Conservation (phyloP, 2,113 vertebrate genomes). For the Leptodactylus fuscus region DNA sequence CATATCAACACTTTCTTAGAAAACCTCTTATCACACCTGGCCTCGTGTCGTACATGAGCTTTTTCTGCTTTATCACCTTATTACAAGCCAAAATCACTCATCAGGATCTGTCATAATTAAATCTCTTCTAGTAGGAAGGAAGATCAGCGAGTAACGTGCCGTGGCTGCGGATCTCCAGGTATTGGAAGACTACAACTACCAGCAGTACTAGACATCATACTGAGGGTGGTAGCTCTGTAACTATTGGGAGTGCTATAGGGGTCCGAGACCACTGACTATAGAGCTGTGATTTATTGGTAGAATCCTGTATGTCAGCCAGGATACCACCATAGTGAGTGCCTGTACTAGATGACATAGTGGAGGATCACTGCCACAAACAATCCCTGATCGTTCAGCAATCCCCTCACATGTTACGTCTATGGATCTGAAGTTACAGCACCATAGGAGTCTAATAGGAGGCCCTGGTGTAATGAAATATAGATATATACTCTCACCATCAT, state of each 20-base stretch:
- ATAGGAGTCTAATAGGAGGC: no score
- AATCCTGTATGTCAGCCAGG: no score
- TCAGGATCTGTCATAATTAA: neutral
- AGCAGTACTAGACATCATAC: neutral
- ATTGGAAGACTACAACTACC: neutral
- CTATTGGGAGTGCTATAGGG: neutral
- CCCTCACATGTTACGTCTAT: no score
- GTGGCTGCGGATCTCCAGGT: neutral
- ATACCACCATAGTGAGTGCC: no score
- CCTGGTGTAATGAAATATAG: neutral
- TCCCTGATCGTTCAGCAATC: no score
- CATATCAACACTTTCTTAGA: slow-evolving; percentile 5
- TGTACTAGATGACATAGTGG: no score
- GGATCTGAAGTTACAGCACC: no score
- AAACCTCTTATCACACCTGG: slow-evolving; percentile 14
- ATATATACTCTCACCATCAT: no score
- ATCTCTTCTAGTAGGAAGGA: no score
- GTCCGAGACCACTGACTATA: neutral
- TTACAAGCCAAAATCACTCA: slow-evolving; percentile 15
- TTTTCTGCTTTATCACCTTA: neutral
- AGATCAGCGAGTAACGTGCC: no score
- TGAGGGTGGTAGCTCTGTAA: neutral
- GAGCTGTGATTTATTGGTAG: no score
- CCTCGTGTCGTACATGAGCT: neutral
- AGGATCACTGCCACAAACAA: no score